A percentile compares a stretch with the other conserved stretches of the same genome.
Evolutionary conservation across 2,113 vertebrate genomes (phyloP).

Genomic region (Panurus biarmicus): DNA sequence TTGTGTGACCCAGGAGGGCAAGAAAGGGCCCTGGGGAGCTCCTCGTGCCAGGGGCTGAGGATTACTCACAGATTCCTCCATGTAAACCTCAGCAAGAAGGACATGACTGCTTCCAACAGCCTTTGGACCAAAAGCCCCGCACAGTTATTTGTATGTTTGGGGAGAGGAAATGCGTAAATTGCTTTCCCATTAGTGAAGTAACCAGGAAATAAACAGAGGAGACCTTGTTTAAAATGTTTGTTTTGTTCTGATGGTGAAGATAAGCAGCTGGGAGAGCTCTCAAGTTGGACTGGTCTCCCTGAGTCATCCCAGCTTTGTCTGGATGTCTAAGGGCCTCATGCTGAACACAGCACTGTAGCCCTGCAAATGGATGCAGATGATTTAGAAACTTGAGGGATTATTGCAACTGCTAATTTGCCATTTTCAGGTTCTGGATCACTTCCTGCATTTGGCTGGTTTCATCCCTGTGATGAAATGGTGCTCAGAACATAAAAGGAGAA

Average conservation of each 20-base stretch:
- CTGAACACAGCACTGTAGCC: not conserved
- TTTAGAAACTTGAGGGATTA: not conserved
- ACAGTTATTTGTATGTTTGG: not conserved
- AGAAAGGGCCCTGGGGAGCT: not conserved
- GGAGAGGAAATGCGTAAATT: conserved; percentile 19
- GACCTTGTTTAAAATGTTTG: not conserved
- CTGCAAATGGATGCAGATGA: not conserved
- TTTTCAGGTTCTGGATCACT: not conserved
- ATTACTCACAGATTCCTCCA: accelerated
- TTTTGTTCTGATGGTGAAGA: not conserved
- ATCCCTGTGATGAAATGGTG: not conserved
- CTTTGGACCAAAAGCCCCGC: not conserved
- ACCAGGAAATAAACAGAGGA: conserved; percentile 20
- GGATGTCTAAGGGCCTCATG: not conserved
- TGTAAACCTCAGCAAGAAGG: not conserved
- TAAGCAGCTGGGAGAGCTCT: conserved; percentile 37
- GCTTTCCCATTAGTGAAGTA: conserved; percentile 2
- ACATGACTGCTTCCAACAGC: not conserved
- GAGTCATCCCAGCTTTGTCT: not conserved
- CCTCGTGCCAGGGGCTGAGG: accelerated
- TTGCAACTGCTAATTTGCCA: not conserved
- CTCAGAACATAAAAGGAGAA: not conserved
- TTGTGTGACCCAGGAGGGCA: not conserved
- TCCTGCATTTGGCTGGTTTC: not conserved
- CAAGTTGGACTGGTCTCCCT: not conserved